These are phyloP conservation scores for Meteorus sp. DNA, from an alignment of 1,140 invertebrate species.

Conservation along the genomic window DNA sequence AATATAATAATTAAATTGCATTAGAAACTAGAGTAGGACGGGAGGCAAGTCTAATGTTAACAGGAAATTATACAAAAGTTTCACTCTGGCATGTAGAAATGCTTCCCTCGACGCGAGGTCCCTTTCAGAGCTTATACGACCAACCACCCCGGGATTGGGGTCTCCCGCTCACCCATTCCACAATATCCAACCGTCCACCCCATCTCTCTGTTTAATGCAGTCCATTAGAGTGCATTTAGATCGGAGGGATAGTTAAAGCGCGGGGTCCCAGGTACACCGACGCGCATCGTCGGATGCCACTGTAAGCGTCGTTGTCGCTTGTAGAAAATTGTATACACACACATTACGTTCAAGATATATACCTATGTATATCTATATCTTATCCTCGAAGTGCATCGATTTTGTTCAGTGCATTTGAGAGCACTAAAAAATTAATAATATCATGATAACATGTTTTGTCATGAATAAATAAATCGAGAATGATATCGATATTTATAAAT, in stretches of 20 bases:
- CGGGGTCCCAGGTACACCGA: conserved; percentile 20
- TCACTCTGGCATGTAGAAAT: conserved; percentile 7
- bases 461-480: too few species aligned
- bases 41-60: conserved; percentile 11
- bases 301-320: background rate
- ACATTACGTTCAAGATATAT: background rate
- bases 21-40: conserved; percentile 1
- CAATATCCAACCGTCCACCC: conserved; percentile 17
- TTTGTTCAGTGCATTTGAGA: too few species aligned
- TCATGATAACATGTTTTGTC: too few species aligned
- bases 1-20: conserved; percentile 12
- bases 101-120: conserved; percentile 11
- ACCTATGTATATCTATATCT: background rate
- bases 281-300: background rate
- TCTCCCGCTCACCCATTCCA: background rate
- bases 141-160: conserved; percentile 3
- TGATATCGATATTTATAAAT: too few species aligned
- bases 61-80: conserved; percentile 14
- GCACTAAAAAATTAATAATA: too few species aligned
- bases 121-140: conserved; percentile 6
- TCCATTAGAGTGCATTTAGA: conserved; percentile 41
- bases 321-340: background rate
- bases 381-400: background rate
- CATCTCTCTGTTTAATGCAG: conserved; percentile 37
- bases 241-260: conserved; percentile 37